Evolutionary conservation across 2,888 invertebrate species (phyloP).

Genomic region (Malacosoma neustria): DNA sequence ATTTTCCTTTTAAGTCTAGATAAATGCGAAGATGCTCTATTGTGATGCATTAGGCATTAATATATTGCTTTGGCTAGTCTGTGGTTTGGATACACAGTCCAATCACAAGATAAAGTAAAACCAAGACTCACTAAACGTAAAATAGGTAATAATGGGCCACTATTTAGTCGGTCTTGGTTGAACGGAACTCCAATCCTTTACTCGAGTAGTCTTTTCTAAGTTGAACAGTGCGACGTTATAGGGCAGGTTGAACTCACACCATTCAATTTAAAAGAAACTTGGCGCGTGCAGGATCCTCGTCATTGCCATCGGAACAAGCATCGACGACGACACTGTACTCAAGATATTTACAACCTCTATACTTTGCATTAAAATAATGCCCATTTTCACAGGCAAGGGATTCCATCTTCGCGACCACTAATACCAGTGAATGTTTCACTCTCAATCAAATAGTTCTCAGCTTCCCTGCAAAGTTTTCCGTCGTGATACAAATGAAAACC

Average conservation of each 20-base stretch:
- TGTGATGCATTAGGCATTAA: too few relatives aligned
- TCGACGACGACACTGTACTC: conserved; percentile 61
- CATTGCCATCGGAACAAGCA: conserved; percentile 36
- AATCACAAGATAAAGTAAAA: conserved; percentile 59
- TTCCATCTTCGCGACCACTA: conserved; percentile 68
- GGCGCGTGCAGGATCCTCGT: conserved; percentile 62
- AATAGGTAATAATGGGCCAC: conserved; percentile 39
- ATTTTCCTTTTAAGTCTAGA: too few relatives aligned
- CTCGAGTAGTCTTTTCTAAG: conserved; percentile 71
- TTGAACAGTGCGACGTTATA: conserved; percentile 69
- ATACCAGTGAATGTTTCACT: conserved; percentile 65
- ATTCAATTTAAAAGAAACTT: conserved; percentile 74
- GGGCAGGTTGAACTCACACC: conserved; percentile 67
- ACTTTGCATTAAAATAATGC: conserved; percentile 95
- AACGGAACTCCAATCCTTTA: conserved; percentile 73
- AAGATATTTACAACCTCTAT: conserved; percentile 86
- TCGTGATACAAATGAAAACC: conserved; percentile 67
- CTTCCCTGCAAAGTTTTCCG: conserved; percentile 72
- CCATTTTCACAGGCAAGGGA: conserved; percentile 82
- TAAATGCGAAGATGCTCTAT: too few relatives aligned
- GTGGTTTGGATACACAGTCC: too few relatives aligned
- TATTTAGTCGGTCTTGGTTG: conserved; percentile 76
- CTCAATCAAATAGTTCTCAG: conserved; percentile 69
- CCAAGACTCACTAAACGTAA: conserved; percentile 76
- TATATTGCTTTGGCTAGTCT: too few relatives aligned